Evolutionary conservation across 2,797 vertebrate species (phyloP).

Genomic region (Micropoecilia bifurca): DNA sequence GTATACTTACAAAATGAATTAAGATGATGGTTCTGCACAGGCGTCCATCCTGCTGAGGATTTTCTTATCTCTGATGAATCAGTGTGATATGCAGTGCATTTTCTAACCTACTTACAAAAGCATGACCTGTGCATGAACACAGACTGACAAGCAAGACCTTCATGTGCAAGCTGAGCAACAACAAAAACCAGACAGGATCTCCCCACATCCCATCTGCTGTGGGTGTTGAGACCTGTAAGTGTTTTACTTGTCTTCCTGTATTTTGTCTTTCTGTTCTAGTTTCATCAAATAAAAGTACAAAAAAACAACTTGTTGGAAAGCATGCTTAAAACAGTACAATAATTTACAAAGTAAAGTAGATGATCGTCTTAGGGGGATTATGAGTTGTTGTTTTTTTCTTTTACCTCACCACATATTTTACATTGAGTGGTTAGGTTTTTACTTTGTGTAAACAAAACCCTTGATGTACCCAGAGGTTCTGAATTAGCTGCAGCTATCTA

Average conservation of each 20-base stretch:
- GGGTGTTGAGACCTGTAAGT: not conserved
- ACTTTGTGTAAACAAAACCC: not conserved
- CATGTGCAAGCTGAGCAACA: constrained; percentile 16
- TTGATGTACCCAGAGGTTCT: not conserved
- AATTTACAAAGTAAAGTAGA: not conserved
- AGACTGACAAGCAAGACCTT: constrained; percentile 23
- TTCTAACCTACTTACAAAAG: constrained; percentile 64
- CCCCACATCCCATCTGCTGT: constrained; percentile 19
- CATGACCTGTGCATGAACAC: constrained; percentile 42
- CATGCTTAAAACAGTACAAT: not conserved
- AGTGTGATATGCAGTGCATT: constrained; percentile 49
- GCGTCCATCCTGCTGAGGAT: constrained; percentile 51
- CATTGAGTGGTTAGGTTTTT: not conserved
- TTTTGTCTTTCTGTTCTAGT: not conserved
- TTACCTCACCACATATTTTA: not conserved
- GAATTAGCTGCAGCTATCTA: not conserved
- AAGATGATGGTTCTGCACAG: constrained; percentile 25
- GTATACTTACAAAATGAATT: constrained; percentile 32
- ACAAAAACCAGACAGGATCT: constrained; percentile 9
- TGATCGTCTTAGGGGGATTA: not conserved
- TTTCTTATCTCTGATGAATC: constrained; percentile 66
- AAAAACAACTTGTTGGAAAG: not conserved
- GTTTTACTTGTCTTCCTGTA: not conserved
- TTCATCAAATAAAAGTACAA: not conserved
- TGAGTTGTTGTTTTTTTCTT: not conserved